phyloP scores from a whole-genome alignment of 2,113 vertebrate genomes.

The Podilymbus podiceps region DNA sequence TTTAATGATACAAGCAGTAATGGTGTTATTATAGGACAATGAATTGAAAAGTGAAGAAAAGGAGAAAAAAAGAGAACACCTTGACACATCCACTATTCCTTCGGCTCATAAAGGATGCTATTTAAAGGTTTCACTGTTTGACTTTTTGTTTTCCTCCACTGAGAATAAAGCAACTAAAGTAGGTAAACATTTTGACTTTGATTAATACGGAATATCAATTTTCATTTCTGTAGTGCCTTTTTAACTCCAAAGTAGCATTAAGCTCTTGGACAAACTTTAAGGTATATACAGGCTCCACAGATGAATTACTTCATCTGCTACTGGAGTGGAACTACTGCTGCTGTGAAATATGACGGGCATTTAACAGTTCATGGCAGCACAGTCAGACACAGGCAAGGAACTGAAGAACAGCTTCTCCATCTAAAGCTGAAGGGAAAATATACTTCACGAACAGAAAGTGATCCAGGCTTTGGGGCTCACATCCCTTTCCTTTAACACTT shows the following conservation, averaged over 20 bases:
- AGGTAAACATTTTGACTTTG: not conserved
- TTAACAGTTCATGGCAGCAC: not conserved
- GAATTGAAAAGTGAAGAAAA: not conserved
- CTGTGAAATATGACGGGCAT: not conserved
- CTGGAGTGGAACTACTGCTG: not conserved
- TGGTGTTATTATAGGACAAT: not conserved
- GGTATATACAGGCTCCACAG: not conserved
- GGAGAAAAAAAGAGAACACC: not conserved
- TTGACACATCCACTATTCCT: not conserved
- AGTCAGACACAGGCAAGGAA: not conserved
- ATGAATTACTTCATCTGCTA: not conserved
- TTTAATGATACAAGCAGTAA: not conserved
- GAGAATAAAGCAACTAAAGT: not conserved
- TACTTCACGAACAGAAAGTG: not conserved
- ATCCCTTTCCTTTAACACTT: not conserved
- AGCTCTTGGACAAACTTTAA: not conserved
- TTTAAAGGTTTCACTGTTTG: not conserved
- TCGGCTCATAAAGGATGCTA: not conserved
- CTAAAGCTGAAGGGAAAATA: not conserved
- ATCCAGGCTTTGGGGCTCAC: not conserved
- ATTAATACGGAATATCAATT: not conserved
- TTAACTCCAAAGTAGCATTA: not conserved
- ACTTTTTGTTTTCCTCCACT: not conserved
- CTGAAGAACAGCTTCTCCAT: not conserved
- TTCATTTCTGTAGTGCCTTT: not conserved